phyloP scores from a whole-genome alignment of 2,113 vertebrate species.

The Mustela lutreola region DNA sequence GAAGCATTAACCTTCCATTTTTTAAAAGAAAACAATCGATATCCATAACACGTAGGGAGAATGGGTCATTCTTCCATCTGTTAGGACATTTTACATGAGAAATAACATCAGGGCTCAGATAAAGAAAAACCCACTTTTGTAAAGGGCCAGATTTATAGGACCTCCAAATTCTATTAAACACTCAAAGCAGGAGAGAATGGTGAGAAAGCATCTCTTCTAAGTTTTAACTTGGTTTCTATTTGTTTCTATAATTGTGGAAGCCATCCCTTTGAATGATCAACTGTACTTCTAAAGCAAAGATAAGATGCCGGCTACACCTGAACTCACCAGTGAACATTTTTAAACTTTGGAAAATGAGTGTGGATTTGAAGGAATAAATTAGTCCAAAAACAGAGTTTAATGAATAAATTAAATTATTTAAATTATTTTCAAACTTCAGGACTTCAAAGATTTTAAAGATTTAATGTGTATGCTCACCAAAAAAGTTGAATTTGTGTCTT shows the following conservation, averaged over 20 bases:
- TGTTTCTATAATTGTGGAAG: not conserved
- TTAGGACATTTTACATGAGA: conserved; percentile 29
- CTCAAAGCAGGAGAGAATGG: not conserved
- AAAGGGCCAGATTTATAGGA: not conserved
- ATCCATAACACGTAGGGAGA: conserved; percentile 21
- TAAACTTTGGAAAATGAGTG: not conserved
- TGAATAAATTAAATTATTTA: conserved; percentile 26
- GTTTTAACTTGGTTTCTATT: conserved; percentile 36
- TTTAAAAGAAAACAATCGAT: conserved; percentile 69
- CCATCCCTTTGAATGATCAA: not conserved
- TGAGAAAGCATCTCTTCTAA: not conserved
- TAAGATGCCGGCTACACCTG: not conserved
- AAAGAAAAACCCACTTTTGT: not conserved
- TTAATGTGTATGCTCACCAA: not conserved
- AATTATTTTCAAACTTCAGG: not conserved
- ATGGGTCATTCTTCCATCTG: conserved; percentile 32
- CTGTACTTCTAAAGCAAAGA: not conserved
- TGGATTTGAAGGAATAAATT: not conserved
- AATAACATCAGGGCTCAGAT: not conserved
- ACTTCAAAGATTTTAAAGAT: conserved; percentile 44
- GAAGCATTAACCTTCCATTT: conserved; percentile 57
- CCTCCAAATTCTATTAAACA: not conserved
- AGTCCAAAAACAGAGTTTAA: not conserved
- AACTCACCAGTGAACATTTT: not conserved
- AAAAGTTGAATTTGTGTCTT: conserved; percentile 22